Evolutionary conservation across 1,140 invertebrate species (phyloP), one percentile per base, ranked within the genome.

Genomic region (Onthophagus taurus): DNA sequence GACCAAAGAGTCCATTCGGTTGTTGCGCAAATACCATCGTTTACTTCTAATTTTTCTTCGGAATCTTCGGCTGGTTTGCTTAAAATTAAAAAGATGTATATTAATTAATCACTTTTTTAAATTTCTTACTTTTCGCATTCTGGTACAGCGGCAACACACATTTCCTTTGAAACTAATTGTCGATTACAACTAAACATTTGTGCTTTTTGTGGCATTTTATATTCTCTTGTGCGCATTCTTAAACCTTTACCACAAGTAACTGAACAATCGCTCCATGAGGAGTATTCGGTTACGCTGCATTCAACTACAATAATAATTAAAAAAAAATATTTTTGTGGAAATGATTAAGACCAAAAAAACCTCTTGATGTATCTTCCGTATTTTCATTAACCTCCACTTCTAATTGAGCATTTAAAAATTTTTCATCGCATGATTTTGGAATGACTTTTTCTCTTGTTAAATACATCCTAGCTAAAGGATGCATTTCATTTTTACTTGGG

Each of bases 221-320:
- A 93, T 45, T 77, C 67, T 42, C 89, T 70, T 16, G 69, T 76
- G 48, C 89, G 73, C 80, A 89, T 88, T 50, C 83, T 74, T 31
- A 90, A 68, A 2, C 89, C 90, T 71, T 92, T 92, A 11, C 90
- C 89, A 63, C 89, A 93, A 11, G 73, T 77, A 29, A 87, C 89
- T 1, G 87, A 89, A 64, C 89, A 93, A 1, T 72, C 64, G 13
- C 78, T 81, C 85, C 85, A 93, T 11, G 72, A 58, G 1, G 74
- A 72, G 67, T 83, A 91, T 18, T 81, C 78, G 2, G 75, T 76
- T 5, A 85, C 82, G 4, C 70, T 75, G 63, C 88, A 92, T 61
- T 88, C 85, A 44, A 80, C 85, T 85, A 52, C 13, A 64, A 60
- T 36, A 16, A 24, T 31, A 21, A n/a, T n/a, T n/a, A n/a, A n/a